Evolutionary conservation across 2,888 invertebrate species (phyloP).

Genomic region (Ornithoptera priamus): DNA sequence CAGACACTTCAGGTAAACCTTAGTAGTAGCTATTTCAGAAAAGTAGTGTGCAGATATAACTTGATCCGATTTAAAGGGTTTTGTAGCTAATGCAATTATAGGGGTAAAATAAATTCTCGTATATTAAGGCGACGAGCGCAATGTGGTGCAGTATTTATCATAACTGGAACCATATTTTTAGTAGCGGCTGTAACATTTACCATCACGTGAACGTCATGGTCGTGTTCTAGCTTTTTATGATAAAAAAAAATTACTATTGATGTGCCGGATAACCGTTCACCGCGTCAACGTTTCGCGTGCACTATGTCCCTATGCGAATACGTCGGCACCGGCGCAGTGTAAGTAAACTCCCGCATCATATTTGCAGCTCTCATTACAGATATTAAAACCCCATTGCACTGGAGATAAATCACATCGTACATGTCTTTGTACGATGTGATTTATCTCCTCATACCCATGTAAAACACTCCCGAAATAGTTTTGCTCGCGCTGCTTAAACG

Average conservation of each 20-base stretch:
- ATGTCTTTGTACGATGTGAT: not conserved
- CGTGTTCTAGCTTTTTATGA: too few species aligned
- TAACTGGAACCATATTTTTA: too few species aligned
- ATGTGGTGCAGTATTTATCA: too few species aligned
- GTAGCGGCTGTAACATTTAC: too few species aligned
- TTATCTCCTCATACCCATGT: slow-evolving; percentile 6
- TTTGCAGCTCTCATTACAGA: slow-evolving; percentile 76
- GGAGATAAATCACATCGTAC: slow-evolving; percentile 52
- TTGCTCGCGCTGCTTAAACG: not conserved
- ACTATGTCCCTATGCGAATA: slow-evolving; percentile 35
- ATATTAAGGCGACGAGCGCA: too few species aligned
- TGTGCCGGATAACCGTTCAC: slow-evolving; percentile 10
- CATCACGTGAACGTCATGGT: too few species aligned
- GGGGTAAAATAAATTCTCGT: too few species aligned
- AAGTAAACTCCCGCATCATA: slow-evolving; percentile 59
- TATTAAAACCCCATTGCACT: slow-evolving; percentile 68
- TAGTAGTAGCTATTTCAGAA: too few species aligned
- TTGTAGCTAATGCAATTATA: too few species aligned
- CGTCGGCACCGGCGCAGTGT: slow-evolving; percentile 47
- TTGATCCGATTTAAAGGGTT: too few species aligned
- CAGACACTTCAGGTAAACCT: too few species aligned
- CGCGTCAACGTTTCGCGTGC: not conserved
- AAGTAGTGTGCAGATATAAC: too few species aligned
- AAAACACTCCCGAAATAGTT: not conserved
- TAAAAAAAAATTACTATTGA: not conserved